phyloP scores from a whole-genome alignment of 2,797 vertebrate genomes.

The Brachyrhaphis roseni region DNA sequence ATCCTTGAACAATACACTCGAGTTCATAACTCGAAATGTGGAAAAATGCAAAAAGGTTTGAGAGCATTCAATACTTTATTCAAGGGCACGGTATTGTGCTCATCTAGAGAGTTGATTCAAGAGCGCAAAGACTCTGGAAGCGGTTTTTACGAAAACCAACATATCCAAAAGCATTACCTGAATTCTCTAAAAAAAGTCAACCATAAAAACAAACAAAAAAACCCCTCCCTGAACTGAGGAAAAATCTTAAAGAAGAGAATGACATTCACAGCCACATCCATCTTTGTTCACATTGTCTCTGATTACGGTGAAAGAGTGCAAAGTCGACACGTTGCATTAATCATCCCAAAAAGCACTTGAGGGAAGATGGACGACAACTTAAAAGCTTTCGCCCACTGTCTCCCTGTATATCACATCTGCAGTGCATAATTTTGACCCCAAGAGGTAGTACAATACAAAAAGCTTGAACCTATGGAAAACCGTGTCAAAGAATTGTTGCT shows the following conservation, averaged over 20 bases:
- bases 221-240: conserved; percentile 2
- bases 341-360: conserved; percentile 52
- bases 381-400: conserved; percentile 50
- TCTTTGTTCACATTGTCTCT: conserved; percentile 40
- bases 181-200: conserved; percentile 16
- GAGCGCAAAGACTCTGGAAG: conserved; percentile 5
- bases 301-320: conserved; percentile 37
- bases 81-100: neutral
- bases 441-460: conserved; percentile 24
- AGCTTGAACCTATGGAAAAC: conserved; percentile 1
- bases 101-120: neutral
- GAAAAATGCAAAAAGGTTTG: neutral
- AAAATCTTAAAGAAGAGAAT: conserved; percentile 28
- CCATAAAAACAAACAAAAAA: conserved; percentile 10
- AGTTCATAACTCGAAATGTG: neutral
- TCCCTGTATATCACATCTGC: conserved; percentile 13
- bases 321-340: conserved; percentile 20
- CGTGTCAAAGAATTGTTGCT: neutral
- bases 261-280: conserved; percentile 36
- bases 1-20: neutral
- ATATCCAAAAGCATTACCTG: neutral
- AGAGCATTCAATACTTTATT: neutral
- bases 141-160: neutral
- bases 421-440: conserved; percentile 21
- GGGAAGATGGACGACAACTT: conserved; percentile 55